Percentiles rank a stretch among this genome's conserved stretches.
Conservation (phyloP, 1,140 invertebrate species). For the Ceratosolen fusciceps region DNA sequence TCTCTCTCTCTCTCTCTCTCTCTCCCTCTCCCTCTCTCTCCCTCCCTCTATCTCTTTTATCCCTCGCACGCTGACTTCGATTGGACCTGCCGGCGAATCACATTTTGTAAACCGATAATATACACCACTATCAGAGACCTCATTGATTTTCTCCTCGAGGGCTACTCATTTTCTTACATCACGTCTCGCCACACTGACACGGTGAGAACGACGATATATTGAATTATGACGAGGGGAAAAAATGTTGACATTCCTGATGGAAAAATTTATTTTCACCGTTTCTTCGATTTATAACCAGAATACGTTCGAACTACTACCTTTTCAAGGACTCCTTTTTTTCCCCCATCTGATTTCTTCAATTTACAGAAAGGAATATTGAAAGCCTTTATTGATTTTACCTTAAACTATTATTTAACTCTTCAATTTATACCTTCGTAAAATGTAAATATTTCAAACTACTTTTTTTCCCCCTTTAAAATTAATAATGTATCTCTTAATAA, state of each 20-base stretch:
- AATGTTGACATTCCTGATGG: neutral
- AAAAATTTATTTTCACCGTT: neutral
- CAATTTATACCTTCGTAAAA: too few species aligned
- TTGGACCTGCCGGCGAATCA: neutral
- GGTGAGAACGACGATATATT: neutral
- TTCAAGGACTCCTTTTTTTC: too few species aligned
- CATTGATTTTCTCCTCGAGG: neutral
- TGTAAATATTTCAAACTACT: too few species aligned
- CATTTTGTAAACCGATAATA: neutral
- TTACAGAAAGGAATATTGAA: too few species aligned
- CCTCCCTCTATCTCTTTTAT: neutral
- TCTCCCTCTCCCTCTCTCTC: neutral
- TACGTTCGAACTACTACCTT: neutral
- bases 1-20: neutral
- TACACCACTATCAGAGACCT: neutral
- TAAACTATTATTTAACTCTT: too few species aligned
- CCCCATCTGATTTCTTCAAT: too few species aligned
- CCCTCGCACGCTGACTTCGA: neutral
- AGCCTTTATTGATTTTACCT: too few species aligned
- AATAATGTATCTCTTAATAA: too few species aligned
- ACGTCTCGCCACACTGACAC: neutral
- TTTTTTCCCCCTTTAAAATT: too few species aligned
- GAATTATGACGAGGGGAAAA: neutral
- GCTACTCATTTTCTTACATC: slow-evolving; percentile 6
- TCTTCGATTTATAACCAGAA: neutral